Evolutionary conservation across 2,113 vertebrate species (phyloP).

Genomic region (Laterallus jamaicensis): DNA sequence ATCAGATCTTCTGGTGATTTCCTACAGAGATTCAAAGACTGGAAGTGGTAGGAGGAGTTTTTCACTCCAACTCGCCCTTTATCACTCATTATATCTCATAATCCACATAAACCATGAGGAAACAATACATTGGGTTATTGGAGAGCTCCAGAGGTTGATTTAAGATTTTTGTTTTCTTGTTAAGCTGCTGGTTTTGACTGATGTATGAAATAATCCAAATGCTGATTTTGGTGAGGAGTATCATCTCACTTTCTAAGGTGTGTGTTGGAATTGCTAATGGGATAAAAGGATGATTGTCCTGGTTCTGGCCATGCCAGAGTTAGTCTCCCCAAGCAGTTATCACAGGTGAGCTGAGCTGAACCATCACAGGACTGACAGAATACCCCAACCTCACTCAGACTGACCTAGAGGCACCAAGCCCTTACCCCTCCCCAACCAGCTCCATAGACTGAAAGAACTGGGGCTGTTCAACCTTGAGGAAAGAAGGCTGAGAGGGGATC

Average conservation of each 20-base stretch:
- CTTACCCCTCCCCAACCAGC: too few relatives aligned
- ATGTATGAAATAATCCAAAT: not conserved
- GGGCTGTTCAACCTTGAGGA: too few relatives aligned
- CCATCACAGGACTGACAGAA: too few relatives aligned
- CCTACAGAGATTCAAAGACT: slow-evolving; percentile 9
- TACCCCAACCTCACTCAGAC: too few relatives aligned
- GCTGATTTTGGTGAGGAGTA: not conserved
- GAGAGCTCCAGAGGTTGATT: not conserved
- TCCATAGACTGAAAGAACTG: too few relatives aligned
- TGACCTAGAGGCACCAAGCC: too few relatives aligned
- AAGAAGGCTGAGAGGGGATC: too few relatives aligned
- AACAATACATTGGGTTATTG: not conserved
- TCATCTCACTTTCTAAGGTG: not conserved
- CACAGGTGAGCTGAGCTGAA: too few relatives aligned
- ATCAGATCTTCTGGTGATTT: slow-evolving; percentile 32
- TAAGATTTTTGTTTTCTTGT: not conserved
- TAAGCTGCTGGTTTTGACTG: not conserved
- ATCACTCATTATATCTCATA: not conserved
- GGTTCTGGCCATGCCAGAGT: too few relatives aligned
- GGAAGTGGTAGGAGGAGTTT: slow-evolving; percentile 66
- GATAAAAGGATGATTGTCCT: not conserved
- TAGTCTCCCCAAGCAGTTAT: too few relatives aligned
- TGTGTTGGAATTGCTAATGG: not conserved
- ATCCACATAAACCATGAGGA: not conserved
- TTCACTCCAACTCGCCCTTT: not conserved